Base-by-base conservation (phyloP, 1,140 invertebrate species). In the Drosophila guanche region DNA sequence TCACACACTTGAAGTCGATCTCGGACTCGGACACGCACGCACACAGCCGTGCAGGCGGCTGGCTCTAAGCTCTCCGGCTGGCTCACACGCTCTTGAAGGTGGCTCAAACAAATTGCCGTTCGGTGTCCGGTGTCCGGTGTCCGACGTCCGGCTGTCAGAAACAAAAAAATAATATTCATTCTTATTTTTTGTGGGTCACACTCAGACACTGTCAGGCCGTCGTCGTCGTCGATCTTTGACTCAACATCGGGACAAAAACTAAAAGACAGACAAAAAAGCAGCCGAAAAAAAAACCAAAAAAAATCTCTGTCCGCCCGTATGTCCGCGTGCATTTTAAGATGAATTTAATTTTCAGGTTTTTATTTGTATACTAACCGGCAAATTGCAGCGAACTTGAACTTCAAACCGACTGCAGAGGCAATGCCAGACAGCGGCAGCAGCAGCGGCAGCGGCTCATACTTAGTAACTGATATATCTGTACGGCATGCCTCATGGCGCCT, bases 331-430 rank as follows among this genome's bases (percentile, higher is more conserved):
- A 86, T 66, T 80, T 72, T 54, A 25, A 61, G 55, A 20, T 53
- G 54, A 41, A 37, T 8, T 54, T 71, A 20, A 40, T 47, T 73
- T 66, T 63, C 37, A 60, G 54, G 50, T 84, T 80, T 85, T 71
- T 63, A 65, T 37, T 12, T 37, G 10, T 37, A 47, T 66, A 45
- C 53, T 29, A 61, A 43, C 68, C 60, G 77, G 73, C 54, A 66
- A 80, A 88, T 88, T 88, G 83, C 75, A 88, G 27, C 84, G 83
- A 88, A 88, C 83, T 88, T 88, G 83, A 88, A 88, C 83, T 88
- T 88, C 83, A 88, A 68, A 79, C 74, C 53, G 76, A 20, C 57
- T 67, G 81, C 73, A 76, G 81, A 86, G 50, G 60, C 48, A 73
- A 65, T 55, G 68, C 48, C 79, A 62, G 43, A 33, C 51, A 56